Conservation (phyloP, 2,888 invertebrate genomes). For the Neoascia interrupta region DNA sequence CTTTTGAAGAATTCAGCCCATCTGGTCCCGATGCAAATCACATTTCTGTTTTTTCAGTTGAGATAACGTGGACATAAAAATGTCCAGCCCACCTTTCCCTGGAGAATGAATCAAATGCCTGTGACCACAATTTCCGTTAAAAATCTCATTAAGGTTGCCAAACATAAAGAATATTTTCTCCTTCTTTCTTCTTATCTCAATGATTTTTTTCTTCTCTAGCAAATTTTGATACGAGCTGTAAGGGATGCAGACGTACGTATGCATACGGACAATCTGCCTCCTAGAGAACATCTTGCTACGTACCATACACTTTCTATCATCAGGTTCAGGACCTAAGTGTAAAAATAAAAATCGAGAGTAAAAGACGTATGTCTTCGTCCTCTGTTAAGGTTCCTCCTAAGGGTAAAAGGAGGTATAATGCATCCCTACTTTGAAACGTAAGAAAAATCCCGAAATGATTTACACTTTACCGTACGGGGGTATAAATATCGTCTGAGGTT, state of each 20-base stretch:
- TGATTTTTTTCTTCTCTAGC: background rate
- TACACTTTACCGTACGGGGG: constrained; percentile 51
- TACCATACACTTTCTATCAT: too few relatives aligned
- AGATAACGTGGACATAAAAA: constrained; percentile 22
- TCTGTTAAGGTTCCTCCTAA: background rate
- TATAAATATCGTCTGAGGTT: constrained; percentile 52
- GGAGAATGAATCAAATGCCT: too few relatives aligned
- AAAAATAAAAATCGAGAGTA: constrained; percentile 27
- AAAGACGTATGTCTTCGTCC: constrained; percentile 23
- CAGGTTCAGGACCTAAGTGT: constrained; percentile 25
- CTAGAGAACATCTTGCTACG: constrained; percentile 18
- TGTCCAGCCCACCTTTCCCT: background rate
- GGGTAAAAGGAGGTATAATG: constrained; percentile 19
- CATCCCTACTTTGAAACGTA: too few relatives aligned
- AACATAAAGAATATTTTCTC: constrained; percentile 46
- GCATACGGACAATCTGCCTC: background rate
- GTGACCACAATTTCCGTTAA: constrained; percentile 35
- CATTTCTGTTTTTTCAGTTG: constrained; percentile 4
- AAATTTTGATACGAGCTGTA: background rate
- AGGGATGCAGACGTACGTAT: background rate
- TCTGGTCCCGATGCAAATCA: constrained; percentile 24
- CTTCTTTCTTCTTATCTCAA: background rate
- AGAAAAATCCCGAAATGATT: too few relatives aligned
- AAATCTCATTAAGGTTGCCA: constrained; percentile 41
- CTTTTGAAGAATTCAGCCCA: constrained; percentile 1